These are phyloP conservation scores for Pseudocheirus occidentalis DNA, from an alignment of 2,797 vertebrate species.

Conservation along the genomic window DNA sequence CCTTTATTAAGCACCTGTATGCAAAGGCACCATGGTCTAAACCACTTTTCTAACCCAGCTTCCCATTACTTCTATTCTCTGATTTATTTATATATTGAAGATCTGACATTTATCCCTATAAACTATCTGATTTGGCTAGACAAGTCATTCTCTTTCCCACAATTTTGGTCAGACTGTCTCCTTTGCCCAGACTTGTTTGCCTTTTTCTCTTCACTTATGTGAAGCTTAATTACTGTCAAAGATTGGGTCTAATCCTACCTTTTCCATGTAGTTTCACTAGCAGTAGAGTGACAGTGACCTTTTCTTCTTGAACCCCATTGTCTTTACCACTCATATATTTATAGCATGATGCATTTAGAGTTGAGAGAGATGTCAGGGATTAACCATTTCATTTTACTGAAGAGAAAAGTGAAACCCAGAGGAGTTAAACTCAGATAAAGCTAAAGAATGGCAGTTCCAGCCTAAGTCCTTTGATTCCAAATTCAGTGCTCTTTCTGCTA, in stretches of 20 bases:
- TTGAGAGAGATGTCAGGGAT: neutral
- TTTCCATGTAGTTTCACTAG: neutral
- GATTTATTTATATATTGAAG: neutral
- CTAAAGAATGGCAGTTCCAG: neutral
- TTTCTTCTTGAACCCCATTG: neutral
- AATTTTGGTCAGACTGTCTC: neutral
- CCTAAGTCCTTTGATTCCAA: neutral
- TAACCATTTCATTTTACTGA: neutral
- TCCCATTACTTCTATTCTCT: neutral
- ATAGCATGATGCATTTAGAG: neutral
- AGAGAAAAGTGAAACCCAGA: neutral
- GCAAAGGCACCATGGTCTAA: neutral
- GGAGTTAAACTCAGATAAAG: neutral
- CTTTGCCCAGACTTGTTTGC: neutral
- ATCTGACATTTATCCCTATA: neutral
- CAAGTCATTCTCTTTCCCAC: neutral
- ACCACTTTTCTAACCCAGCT: neutral
- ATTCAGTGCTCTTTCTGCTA: neutral
- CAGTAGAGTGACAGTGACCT: neutral
- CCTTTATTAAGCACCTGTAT: neutral
- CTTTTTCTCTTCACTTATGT: neutral
- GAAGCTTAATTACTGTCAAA: neutral
- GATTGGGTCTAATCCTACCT: neutral
- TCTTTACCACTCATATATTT: neutral
- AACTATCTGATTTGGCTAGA: neutral